phyloP scores from a whole-genome alignment of 2,797 vertebrate species.

The Protonibea diacanthus region DNA sequence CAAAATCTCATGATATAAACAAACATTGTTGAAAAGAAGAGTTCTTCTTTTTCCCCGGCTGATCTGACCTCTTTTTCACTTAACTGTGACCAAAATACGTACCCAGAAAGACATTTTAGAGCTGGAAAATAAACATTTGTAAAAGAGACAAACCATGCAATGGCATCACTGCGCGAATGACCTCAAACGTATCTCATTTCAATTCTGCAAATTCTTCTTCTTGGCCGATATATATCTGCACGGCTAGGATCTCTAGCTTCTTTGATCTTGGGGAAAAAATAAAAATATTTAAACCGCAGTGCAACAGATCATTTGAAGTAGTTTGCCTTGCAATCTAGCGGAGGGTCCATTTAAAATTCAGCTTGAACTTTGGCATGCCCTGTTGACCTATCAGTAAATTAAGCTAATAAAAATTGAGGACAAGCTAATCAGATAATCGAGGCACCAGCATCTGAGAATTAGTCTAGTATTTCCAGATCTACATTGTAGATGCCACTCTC shows the following conservation, averaged over 20 bases:
- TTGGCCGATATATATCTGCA: not conserved
- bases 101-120: not conserved
- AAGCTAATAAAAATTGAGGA: not conserved
- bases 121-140: not conserved
- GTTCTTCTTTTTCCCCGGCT: no score
- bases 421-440: not conserved
- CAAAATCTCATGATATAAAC: not conserved
- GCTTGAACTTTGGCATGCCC: not conserved
- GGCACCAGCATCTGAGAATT: not conserved
- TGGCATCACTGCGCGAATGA: not conserved
- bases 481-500: not conserved
- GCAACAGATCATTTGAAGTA: not conserved
- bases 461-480: not conserved
- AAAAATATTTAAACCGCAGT: not conserved
- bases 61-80: not conserved
- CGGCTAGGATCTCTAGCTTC: not conserved
- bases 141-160: not conserved
- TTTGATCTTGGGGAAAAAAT: not conserved
- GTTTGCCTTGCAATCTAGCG: not conserved
- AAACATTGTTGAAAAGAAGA: not conserved
- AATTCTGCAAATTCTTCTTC: not conserved
- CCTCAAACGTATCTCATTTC: not conserved
- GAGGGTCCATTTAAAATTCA: not conserved
- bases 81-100: not conserved
- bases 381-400: not conserved